Base-by-base conservation (phyloP, 2,888 invertebrate genomes). In the Cataglyphis rosenhaueri region DNA sequence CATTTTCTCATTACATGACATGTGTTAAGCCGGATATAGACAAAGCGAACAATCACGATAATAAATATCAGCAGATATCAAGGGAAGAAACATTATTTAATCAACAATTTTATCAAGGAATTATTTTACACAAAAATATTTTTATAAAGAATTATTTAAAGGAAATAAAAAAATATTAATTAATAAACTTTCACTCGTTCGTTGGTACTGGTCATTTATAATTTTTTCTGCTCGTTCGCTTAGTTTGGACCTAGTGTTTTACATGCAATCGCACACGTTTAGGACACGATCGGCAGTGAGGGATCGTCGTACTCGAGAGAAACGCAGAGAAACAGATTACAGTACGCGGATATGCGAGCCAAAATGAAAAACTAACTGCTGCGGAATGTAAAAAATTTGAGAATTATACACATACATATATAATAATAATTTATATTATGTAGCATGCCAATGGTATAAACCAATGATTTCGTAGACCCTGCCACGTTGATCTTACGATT, bases 381-480 rank as follows among this genome's bases (percentile, higher is more conserved):
- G 71, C 78, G 88, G 86, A 88, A 88, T 88, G 88, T 86, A 82
- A 84, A 76, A 84, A 83, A 73, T 82, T 81, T 66, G 82, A 65
- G 82, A 70, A 76, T 81, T 82, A 41, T 78, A 74, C 35, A 64
- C 41, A 75, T 75, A 64, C 35, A 41, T 38, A 38, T 55, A 32
- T 65, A 86, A 59, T 82, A 83, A 70, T 66, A 78, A 59, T 61
- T 66, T 76, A 85, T 44, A 65, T 41, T 73, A 78, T 83, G n/a
- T 62, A 79, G 5, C 78, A 44, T 64, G 41, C 18, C 35, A 70
- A 57, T 78, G 38, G 21, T 59, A 57, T 57, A 70, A 70, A 21
- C 21, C 78, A 41, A 78, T 29, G 5, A 44, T 48, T 78, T 78
- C 32, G 48, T n/a, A 52, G 25, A 70, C 12, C 10, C 68, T 52